Base-by-base conservation (phyloP, 2,888 invertebrate genomes). In the Orchestes rusci region DNA sequence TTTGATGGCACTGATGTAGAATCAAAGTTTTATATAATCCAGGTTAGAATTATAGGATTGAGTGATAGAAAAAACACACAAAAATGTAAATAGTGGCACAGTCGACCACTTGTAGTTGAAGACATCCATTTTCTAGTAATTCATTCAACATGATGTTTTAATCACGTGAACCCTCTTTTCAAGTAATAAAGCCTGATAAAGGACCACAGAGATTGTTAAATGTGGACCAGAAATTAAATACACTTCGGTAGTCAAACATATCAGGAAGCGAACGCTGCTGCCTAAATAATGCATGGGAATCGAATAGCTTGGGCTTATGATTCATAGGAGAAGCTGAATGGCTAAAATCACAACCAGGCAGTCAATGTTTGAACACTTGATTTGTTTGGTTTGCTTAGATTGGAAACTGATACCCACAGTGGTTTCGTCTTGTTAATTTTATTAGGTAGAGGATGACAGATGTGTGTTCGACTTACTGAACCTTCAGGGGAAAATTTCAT, bases 291-390 rank as follows among this genome's bases (percentile, higher is more conserved):
- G 54, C 53, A 45, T 36, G 36, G 32, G 45, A 37, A 28, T 17
- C 36, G 19, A 27, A 27, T 16, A 27, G 36, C 55, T 55, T 40
- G 40, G 51, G 49, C 50, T 54, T 57, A 58, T 62, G 62, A 60
- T 60, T 61, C 61, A 60, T 59, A 57, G 56, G 36, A 34, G 44
- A 46, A 40, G 42, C 46, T 34, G 47, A 47, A 52, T 51, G 48
- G 53, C 46, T 45, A 51, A 54, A 59, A 59, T 59, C 60, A 57
- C 54, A 49, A 52, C 48, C 51, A 49, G 2, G 55, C 49, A 45
- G 49, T 45, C 51, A 53, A 46, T 60, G 56, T 61, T 61, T 60
- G 57, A 58, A 53, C 53, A 55, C 55, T 56, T 57, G 59, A 61
- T 61, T 60, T 62, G 60, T 59, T 62, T 60, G 46, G 55, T 48